Conservation (phyloP, 2,888 invertebrate species). For the Chironomus tentans region DNA sequence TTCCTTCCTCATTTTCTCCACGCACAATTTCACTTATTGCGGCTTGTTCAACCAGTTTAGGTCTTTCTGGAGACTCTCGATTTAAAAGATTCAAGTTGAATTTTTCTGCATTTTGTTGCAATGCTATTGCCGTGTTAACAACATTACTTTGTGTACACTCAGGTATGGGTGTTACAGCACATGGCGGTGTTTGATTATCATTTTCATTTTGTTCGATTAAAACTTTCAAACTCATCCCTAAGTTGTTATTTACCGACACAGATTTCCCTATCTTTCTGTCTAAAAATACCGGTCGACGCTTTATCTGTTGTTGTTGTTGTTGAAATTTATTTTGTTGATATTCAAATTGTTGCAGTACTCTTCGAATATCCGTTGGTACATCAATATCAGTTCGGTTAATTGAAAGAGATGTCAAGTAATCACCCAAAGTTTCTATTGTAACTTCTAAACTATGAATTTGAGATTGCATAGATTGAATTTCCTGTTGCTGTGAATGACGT, state of each 20-base stretch:
- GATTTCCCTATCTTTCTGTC: slow-evolving; percentile 43
- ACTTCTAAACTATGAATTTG: slow-evolving; percentile 66
- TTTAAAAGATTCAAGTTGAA: slow-evolving; percentile 34
- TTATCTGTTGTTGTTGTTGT: slow-evolving; percentile 37
- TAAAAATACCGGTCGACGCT: slow-evolving; percentile 39
- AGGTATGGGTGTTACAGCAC: slow-evolving; percentile 36
- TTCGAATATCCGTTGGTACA: slow-evolving; percentile 62
- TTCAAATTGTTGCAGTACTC: slow-evolving; percentile 56
- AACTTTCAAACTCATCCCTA: slow-evolving; percentile 42
- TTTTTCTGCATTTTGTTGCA: neutral
- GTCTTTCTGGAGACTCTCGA: slow-evolving; percentile 45
- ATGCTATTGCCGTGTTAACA: neutral
- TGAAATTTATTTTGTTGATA: slow-evolving; percentile 39
- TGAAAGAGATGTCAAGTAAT: slow-evolving; percentile 60
- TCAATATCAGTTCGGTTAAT: slow-evolving; percentile 57
- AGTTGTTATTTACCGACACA: slow-evolving; percentile 42
- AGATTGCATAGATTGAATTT: slow-evolving; percentile 55
- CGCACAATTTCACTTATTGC: neutral
- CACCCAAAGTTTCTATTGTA: slow-evolving; percentile 60
- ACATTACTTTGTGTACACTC: neutral
- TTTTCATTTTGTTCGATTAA: slow-evolving; percentile 42
- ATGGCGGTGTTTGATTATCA: slow-evolving; percentile 34
- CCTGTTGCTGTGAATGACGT: slow-evolving; percentile 52
- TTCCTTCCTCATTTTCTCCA: slow-evolving; percentile 31
- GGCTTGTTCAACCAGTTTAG: slow-evolving; percentile 31